A percentile compares a stretch with the other conserved stretches of the same genome.
These are phyloP conservation scores for Aurelia sp. DNA, from an alignment of 30 jellyfish, hydroid and myxozoan genomes.

Conservation along the genomic window DNA sequence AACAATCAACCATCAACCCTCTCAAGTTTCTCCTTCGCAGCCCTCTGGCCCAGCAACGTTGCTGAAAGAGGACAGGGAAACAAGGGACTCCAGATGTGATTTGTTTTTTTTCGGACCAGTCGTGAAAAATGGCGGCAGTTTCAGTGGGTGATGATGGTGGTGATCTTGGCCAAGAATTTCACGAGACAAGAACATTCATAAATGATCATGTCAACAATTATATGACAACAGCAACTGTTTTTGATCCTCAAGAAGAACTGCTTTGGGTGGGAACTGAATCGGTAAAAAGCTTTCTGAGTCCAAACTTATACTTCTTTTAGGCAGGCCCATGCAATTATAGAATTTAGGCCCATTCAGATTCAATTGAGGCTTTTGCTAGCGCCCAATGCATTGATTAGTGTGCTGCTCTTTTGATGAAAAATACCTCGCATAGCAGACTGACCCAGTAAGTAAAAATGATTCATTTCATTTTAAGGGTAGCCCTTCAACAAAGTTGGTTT, in stretches of 20 bases:
- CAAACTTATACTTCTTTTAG: background rate
- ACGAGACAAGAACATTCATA: constrained; percentile 77
- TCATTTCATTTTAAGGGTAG: too few species aligned
- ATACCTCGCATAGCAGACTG: too few species aligned
- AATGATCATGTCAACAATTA: constrained; percentile 71
- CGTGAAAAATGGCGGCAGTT: constrained; percentile 57
- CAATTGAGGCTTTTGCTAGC: background rate
- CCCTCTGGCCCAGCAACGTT: too few species aligned
- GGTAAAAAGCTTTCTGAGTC: constrained; percentile 43
- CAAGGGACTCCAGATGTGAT: too few species aligned
- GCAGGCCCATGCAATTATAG: background rate
- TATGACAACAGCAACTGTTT: constrained; percentile 73
- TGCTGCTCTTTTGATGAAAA: too few species aligned
- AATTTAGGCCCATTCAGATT: background rate
- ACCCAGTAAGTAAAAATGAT: too few species aligned
- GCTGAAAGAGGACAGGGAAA: too few species aligned
- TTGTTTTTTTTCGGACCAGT: too few species aligned
- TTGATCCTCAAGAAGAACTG: constrained; percentile 94
- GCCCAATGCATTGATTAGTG: too few species aligned
- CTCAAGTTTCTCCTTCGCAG: too few species aligned
- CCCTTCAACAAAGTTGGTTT: too few species aligned
- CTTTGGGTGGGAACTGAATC: constrained; percentile 97
- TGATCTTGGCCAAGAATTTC: constrained; percentile 76
- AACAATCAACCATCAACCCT: too few species aligned
- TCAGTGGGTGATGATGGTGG: constrained; percentile 67